phyloP scores from a whole-genome alignment of 2,888 invertebrate genomes.

The Lasioglossum pauxillum region DNA sequence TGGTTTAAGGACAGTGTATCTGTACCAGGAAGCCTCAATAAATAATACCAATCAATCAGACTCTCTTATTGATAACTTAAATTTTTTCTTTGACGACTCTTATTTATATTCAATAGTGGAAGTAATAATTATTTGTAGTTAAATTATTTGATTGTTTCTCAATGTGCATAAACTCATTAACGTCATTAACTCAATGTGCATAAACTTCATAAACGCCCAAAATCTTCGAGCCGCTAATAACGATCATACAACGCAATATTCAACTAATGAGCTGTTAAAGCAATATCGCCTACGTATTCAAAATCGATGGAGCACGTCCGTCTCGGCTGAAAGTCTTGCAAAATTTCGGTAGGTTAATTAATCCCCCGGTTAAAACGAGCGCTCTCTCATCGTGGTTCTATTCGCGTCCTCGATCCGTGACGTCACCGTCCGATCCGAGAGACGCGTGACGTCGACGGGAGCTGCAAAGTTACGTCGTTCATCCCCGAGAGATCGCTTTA shows the following conservation, averaged over 20 bases:
- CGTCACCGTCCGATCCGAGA: slow-evolving; percentile 73
- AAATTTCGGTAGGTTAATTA: slow-evolving; percentile 82
- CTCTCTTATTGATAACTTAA: no score
- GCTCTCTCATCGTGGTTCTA: slow-evolving; percentile 78
- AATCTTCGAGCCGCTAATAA: background rate
- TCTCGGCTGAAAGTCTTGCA: slow-evolving; percentile 66
- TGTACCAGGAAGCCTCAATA: background rate
- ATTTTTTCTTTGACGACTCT: background rate
- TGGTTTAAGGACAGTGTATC: background rate
- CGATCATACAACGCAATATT: background rate
- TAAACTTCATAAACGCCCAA: background rate
- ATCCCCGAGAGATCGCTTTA: slow-evolving; percentile 49
- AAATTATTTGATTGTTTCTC: background rate
- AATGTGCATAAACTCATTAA: no score
- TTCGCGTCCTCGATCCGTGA: slow-evolving; percentile 77
- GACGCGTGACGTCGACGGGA: slow-evolving; percentile 76
- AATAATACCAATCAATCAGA: background rate
- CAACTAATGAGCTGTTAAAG: background rate
- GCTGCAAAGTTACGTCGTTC: slow-evolving; percentile 69
- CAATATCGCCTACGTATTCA: background rate
- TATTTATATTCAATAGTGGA: background rate
- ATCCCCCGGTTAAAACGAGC: slow-evolving; percentile 80
- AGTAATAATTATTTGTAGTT: background rate
- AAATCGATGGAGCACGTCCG: background rate
- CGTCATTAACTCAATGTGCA: no score